Base-by-base conservation (phyloP, 2,888 invertebrate species). In the Tryphoninae sp. region DNA sequence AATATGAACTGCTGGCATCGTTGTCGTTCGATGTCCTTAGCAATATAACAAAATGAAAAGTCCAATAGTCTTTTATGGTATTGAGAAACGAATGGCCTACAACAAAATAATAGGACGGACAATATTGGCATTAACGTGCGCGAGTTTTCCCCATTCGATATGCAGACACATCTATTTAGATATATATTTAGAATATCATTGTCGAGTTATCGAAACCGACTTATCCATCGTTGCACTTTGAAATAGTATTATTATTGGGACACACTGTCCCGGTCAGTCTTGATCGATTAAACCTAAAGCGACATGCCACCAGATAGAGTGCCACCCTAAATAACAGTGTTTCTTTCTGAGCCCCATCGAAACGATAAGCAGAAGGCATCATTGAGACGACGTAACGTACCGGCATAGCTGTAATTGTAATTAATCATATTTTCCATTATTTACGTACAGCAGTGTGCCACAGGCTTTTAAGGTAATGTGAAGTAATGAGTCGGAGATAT, bases 241-340 rank as follows among this genome's bases (percentile, higher is more conserved):
- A 53, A 55, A 73, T 64, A 73, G 42, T 59, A 78, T 81, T 78
- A 64, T 73, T 64, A 49, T 77, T 42, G 51, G 73, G 73, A 73
- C 81, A 4, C 26, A 40, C 9, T 16, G 69, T 68, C 78, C 71
- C 61, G 22, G 26, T 81, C 81, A 81, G 81, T 81, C 81, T 81
- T 75, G 69, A 58, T 77, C 62, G 23, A 74, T 81, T 81, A 69
- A 81, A 23, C 33, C 81, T 81, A 81, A 77, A 59, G 45, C 61
- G 62, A 73, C 16, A 45, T 73, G 19, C 55, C 67, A 67, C 53
- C 53, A 11, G n/a, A 64, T 64, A 58, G 13, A 49, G 45, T 71
- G 7, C 19, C 19, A 19, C 19, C 19, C 45, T 42, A 40, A 23
- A 59, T 59, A 55, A 72, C 55, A 51, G 62, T 49, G 19, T 73